A percentile compares a stretch with the other conserved stretches of the same genome.
Conservation (phyloP, 1,140 invertebrate genomes). For the Halyomorpha halys region DNA sequence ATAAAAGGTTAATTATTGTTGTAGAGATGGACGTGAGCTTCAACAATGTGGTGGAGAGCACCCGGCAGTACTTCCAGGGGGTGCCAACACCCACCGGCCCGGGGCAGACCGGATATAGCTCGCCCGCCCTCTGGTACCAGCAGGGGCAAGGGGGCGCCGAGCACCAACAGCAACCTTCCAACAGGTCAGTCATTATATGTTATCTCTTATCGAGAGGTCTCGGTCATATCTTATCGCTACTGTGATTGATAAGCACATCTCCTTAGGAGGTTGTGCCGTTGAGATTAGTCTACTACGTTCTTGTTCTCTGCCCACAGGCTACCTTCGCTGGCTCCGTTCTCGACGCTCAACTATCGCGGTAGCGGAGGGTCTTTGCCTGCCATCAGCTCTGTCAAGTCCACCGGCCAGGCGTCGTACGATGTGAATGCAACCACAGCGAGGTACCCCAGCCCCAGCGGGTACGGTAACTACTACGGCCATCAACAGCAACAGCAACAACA, state of each 20-base stretch:
- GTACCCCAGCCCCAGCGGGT: conserved; percentile 5
- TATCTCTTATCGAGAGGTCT: neutral
- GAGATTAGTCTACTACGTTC: too few relatives aligned
- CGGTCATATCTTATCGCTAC: neutral
- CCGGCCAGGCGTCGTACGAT: neutral
- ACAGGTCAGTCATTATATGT: neutral
- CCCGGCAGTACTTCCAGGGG: conserved; percentile 67
- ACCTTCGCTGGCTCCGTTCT: conserved; percentile 17
- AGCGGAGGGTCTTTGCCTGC: neutral
- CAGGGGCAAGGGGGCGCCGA: neutral
- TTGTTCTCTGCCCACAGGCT: conserved; percentile 17
- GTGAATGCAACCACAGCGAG: neutral
- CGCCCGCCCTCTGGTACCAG: conserved; percentile 13
- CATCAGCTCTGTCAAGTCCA: conserved; percentile 20
- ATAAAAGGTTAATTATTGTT: too few relatives aligned
- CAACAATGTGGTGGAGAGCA: conserved; percentile 66
- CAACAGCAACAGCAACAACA: conserved; percentile 17
- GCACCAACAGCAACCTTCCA: neutral
- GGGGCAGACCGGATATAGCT: neutral
- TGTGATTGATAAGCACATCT: neutral
- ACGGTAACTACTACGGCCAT: neutral
- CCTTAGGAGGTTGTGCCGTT: neutral
- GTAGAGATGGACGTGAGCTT: conserved; percentile 58
- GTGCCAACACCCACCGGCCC: conserved; percentile 39
- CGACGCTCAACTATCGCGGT: neutral